Conservation (phyloP, 1,140 invertebrate genomes). For the Brachionus angularis region DNA sequence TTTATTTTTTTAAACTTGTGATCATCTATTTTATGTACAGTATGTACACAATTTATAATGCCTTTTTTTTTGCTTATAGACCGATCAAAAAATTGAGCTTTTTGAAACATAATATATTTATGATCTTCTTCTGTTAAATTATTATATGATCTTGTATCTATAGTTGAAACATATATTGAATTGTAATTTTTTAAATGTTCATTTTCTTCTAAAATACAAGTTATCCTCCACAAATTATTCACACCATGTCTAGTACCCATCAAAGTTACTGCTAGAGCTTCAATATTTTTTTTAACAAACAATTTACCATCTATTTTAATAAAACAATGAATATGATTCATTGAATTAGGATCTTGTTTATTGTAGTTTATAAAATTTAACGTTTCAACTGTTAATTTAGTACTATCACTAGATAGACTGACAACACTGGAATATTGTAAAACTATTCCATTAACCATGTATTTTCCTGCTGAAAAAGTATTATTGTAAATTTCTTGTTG, state of each 20-base stretch:
- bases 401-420: neutral
- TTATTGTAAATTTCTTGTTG: no score
- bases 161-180: neutral
- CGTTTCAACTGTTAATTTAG: neutral
- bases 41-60: slow-evolving; percentile 31
- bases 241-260: neutral
- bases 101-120: neutral
- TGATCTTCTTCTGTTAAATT: no score
- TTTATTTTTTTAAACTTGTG: neutral
- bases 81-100: neutral
- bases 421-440: neutral
- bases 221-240: no score
- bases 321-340: neutral
- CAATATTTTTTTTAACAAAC: neutral
- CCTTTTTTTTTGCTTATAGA: neutral
- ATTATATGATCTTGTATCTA: neutral
- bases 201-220: neutral
- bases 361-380: neutral
- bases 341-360: neutral
- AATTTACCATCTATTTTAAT: neutral
- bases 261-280: neutral
- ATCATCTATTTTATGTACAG: neutral
- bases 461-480: no score
- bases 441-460: slow-evolving; percentile 1
- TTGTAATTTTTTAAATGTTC: neutral